These are phyloP conservation scores for Craseonycteris thonglongyai DNA, from an alignment of 2,113 vertebrate species.

Conservation along the genomic window DNA sequence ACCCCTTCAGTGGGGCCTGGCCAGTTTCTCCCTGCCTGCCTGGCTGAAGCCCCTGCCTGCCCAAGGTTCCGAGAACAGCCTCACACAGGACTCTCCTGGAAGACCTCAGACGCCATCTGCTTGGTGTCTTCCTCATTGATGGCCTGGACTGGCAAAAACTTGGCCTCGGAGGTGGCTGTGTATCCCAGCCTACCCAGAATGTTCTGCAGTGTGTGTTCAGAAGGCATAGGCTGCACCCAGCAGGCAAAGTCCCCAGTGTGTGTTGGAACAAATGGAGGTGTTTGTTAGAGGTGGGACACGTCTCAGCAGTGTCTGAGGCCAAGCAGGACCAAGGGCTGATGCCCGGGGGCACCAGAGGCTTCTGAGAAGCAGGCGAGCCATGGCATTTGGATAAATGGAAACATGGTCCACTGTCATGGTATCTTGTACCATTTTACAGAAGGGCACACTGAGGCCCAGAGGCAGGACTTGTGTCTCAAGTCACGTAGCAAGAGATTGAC, in stretches of 20 bases:
- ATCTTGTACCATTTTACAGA: not conserved
- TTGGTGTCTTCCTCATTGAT: conserved; percentile 73
- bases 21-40: not conserved
- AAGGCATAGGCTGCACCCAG: conserved; percentile 81
- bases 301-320: not conserved
- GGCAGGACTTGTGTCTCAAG: not conserved
- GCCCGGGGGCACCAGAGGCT: not conserved
- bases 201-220: conserved; percentile 68
- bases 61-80: conserved; percentile 71
- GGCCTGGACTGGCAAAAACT: conserved; percentile 81
- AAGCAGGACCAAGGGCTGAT: not conserved
- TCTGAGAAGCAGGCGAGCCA: not conserved
- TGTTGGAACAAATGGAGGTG: conserved; percentile 72
- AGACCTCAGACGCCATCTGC: conserved; percentile 84
- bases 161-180: conserved; percentile 70
- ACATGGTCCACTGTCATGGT: not conserved
- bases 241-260: conserved; percentile 89
- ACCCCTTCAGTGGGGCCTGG: not conserved
- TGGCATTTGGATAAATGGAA: not conserved
- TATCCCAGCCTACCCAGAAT: conserved; percentile 86
- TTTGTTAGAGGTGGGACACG: not conserved
- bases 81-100: conserved; percentile 84
- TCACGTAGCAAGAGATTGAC: not conserved
- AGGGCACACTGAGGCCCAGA: not conserved
- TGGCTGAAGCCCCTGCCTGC: not conserved